Evolutionary conservation across 1,140 invertebrate genomes (phyloP), one percentile per base, ranked within the genome.

Genomic region (Yoshiicerus persimilis): DNA sequence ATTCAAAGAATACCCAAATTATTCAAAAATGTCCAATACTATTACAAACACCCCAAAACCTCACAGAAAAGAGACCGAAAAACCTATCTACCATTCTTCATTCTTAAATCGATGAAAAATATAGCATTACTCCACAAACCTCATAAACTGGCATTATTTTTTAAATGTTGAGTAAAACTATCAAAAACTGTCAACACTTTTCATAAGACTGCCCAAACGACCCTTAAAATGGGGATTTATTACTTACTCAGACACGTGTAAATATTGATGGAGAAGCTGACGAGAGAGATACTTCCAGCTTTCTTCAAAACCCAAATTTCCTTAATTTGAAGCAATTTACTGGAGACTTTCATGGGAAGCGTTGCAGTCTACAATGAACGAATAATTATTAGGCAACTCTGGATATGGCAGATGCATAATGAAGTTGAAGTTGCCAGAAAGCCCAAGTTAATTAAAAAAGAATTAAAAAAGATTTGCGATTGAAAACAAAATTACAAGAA

Each of bases 231-330:
- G 9, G 13, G 10, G 36, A 11, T 87, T 39, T 25, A 86, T 1
- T 25, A 66, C 89, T 90, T 87, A 90, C 89, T 90, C 11, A 75
- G 36, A 38, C 89, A 90, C 3, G 89, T 90, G 89, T 90, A 90
- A 8, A 90, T 84, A 47, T 90, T 90, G 39, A 90, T 90, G 5
- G 41, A 32, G 77, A 86, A 90, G 20, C 83, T 87, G 36, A 88
- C 64, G 20, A 90, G 13, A n/a, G 86, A 88, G 32, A 88, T 77
- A 64, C 64, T 88, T 20, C 89, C 87, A 25, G 87, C 86, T 16
- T n/a, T 56, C 66, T 88, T 87, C 23, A 34, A 10, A 11, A 84
- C 86, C 75, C 80, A 88, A 25, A 89, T 89, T 27, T 87, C 83
- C 39, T 85, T 89, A 1, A 89, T 38, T 87, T 89, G 88, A n/a